Evolutionary conservation across 1,140 invertebrate species (phyloP).

Genomic region (Halyomorpha halys): DNA sequence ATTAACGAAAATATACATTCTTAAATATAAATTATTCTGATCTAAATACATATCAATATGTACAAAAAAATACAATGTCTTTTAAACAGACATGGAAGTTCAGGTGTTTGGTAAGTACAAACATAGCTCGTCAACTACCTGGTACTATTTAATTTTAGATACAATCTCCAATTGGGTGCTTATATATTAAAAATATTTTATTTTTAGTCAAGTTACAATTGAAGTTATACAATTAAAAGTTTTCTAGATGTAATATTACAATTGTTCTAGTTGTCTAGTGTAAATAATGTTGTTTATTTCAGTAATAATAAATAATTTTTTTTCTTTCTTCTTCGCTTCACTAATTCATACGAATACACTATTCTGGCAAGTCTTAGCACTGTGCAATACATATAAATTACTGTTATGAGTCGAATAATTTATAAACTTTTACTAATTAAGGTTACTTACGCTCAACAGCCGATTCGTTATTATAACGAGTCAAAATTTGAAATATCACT

Average conservation of each 20-base stretch:
- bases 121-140: too few species aligned
- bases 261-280: neutral
- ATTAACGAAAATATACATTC: neutral
- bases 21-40: neutral
- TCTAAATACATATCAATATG: constrained; percentile 6
- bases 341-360: neutral
- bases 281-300: constrained; percentile 16
- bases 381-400: neutral
- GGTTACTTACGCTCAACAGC: neutral
- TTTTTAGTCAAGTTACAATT: too few species aligned
- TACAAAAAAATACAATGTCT: constrained; percentile 12
- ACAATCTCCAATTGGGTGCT: too few species aligned
- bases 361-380: constrained; percentile 4
- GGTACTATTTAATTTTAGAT: too few species aligned
- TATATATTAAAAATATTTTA: too few species aligned
- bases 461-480: constrained; percentile 32
- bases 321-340: neutral
- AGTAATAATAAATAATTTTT: constrained; percentile 6
- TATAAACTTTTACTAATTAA: too few species aligned
- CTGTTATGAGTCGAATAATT: too few species aligned
- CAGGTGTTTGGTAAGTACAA: too few species aligned
- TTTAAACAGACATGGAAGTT: neutral
- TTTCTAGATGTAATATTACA: neutral
- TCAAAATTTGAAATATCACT: constrained; percentile 37
- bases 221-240: too few species aligned